Percentiles rank a stretch among this genome's conserved stretches.
Evolutionary conservation across 1,140 invertebrate species (phyloP).

Genomic region (Ptiloglossa arizonensis): DNA sequence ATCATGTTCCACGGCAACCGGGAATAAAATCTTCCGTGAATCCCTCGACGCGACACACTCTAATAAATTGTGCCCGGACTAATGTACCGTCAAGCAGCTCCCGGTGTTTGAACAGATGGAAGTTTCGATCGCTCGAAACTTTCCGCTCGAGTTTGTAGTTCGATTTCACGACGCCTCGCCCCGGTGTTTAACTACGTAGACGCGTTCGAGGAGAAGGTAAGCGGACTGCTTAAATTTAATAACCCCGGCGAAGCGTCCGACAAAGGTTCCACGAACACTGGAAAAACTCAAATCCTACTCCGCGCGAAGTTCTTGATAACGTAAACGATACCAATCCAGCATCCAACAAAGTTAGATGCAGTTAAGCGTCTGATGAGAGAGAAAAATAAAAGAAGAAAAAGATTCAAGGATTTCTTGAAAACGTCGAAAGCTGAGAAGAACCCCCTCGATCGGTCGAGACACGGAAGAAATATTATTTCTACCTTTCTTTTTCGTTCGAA

Average conservation of each 20-base stretch:
- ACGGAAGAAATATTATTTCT: background rate
- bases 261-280: too few species aligned
- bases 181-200: slow-evolving; percentile 2
- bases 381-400: too few species aligned
- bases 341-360: too few species aligned
- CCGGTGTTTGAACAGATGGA: background rate
- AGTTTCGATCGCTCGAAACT: background rate
- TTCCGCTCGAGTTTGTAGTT: background rate
- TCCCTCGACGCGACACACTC: background rate
- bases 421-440: background rate
- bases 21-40: background rate
- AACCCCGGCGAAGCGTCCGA: background rate
- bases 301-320: too few species aligned
- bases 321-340: too few species aligned
- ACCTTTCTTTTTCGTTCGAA: too few species aligned
- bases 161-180: background rate
- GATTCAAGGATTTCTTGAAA: too few species aligned
- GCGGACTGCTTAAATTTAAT: background rate
- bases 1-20: background rate
- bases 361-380: too few species aligned
- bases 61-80: background rate
- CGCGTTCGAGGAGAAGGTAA: background rate
- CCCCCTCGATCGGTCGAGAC: background rate
- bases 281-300: too few species aligned
- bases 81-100: background rate